A percentile compares a stretch with the other conserved stretches of the same genome.
These are phyloP conservation scores for Nebria salina DNA, from an alignment of 2,888 invertebrate genomes.

Conservation along the genomic window DNA sequence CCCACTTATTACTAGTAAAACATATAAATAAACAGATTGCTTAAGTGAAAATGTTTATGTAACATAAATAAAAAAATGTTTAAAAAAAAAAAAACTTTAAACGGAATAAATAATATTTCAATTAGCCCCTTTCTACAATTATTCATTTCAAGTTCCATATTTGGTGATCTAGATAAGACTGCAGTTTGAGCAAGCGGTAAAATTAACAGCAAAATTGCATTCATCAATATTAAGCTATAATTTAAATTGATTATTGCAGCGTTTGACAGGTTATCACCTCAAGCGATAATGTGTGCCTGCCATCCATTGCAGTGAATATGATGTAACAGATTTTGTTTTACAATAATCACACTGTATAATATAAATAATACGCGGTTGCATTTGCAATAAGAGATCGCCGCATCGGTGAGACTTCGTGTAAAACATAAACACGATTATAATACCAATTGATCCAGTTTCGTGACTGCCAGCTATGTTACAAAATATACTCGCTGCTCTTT, in stretches of 20 bases:
- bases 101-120: not conserved
- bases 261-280: not conserved
- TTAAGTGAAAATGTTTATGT: not conserved
- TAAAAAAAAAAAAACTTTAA: not conserved
- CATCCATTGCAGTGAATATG: not conserved
- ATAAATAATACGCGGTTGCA: conserved; percentile 13
- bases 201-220: not conserved
- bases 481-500: conserved; percentile 29
- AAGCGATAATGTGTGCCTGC: not conserved
- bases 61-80: not conserved
- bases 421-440: conserved; percentile 33
- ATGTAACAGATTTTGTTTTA: not conserved
- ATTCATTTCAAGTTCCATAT: not conserved
- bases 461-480: conserved; percentile 26
- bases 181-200: not conserved
- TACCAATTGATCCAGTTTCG: conserved; percentile 34
- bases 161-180: not conserved
- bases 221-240: not conserved
- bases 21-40: not conserved
- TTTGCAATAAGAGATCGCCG: conserved; percentile 5
- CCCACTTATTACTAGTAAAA: not conserved
- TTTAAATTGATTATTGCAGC: not conserved
- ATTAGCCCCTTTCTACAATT: not conserved
- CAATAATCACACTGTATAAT: not conserved
- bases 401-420: conserved; percentile 17